These are phyloP conservation scores for Nothoprocta perdicaria DNA, from an alignment of 2,113 vertebrate species.

Conservation along the genomic window DNA sequence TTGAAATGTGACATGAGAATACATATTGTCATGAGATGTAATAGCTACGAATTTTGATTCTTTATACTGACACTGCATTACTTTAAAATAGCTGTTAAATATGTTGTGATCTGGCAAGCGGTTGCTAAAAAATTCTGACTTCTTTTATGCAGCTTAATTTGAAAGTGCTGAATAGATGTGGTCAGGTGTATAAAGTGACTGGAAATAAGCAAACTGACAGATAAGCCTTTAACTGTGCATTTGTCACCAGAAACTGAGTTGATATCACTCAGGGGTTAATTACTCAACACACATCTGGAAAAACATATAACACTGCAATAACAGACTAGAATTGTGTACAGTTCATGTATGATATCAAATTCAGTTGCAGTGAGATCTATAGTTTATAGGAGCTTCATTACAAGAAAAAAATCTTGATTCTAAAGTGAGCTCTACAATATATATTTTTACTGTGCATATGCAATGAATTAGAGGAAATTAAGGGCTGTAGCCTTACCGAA, in stretches of 20 bases:
- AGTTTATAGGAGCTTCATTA: not conserved
- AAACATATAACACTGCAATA: not conserved
- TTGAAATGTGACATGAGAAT: not conserved
- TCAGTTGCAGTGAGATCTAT: not conserved
- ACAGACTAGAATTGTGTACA: accelerated
- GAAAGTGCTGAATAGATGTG: not conserved
- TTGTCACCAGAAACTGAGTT: not conserved
- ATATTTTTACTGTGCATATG: not conserved
- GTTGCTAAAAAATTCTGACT: not conserved
- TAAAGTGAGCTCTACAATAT: not conserved
- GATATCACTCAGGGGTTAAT: not conserved
- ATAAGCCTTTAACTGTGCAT: not conserved
- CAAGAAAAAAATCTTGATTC: not conserved
- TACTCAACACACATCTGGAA: not conserved
- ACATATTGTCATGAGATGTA: accelerated
- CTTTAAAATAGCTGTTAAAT: not conserved
- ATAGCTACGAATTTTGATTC: not conserved
- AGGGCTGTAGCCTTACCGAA: not conserved
- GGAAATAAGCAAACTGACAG: not conserved
- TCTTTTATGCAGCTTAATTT: not conserved
- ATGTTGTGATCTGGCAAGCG: not conserved
- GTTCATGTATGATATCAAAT: not conserved
- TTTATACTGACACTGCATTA: not conserved
- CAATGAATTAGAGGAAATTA: not conserved
- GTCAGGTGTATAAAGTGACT: not conserved